phyloP scores from a whole-genome alignment of 1,140 invertebrate species.

The Maconellicoccus hirsutus region DNA sequence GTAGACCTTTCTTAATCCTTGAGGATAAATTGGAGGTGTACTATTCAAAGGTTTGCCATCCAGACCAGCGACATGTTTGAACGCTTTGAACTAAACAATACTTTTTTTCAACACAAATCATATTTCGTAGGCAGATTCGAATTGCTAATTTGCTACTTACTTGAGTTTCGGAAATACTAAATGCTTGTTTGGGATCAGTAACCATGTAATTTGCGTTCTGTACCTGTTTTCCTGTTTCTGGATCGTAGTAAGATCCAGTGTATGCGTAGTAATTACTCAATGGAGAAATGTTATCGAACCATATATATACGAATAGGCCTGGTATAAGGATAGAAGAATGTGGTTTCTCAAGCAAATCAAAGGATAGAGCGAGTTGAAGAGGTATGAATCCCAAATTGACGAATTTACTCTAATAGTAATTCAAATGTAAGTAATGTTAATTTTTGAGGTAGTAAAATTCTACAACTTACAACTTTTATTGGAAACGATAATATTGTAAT shows the following conservation, averaged over 20 bases:
- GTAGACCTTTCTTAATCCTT: too few relatives aligned
- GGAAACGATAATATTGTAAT: background rate
- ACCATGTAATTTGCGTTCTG: background rate
- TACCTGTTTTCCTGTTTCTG: background rate
- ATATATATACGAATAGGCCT: background rate
- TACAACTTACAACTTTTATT: background rate
- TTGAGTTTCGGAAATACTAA: background rate
- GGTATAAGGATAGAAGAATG: background rate
- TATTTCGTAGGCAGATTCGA: too few relatives aligned
- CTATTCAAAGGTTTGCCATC: background rate
- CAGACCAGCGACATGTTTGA: background rate
- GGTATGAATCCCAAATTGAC: background rate
- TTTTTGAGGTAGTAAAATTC: too few relatives aligned
- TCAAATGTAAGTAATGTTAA: too few relatives aligned
- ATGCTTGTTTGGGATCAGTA: background rate
- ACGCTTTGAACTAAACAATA: background rate
- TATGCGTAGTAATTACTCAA: background rate
- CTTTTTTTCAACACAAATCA: too few relatives aligned
- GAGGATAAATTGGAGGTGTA: too few relatives aligned
- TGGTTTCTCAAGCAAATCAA: background rate
- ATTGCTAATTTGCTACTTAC: background rate
- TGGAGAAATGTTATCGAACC: background rate
- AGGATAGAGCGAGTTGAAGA: background rate
- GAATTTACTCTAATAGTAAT: background rate
- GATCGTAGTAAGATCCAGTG: background rate